phyloP scores from a whole-genome alignment of 1,140 invertebrate genomes.

The Orchestia grillus region DNA sequence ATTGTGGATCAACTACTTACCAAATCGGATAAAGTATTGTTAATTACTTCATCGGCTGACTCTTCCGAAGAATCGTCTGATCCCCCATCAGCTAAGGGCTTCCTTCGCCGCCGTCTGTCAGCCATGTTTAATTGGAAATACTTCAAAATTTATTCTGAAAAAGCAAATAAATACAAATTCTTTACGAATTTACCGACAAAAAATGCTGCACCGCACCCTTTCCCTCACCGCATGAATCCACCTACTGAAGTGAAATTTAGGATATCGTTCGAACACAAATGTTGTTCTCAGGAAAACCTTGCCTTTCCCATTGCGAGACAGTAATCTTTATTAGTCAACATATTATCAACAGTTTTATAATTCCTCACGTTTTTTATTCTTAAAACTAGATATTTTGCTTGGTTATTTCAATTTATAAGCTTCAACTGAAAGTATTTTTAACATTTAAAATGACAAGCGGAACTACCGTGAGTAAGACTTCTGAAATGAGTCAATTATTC shows the following conservation, averaged over 20 bases:
- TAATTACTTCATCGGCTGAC: slow-evolving; percentile 7
- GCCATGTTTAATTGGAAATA: not conserved
- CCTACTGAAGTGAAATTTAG: not conserved
- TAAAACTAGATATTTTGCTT: too few species aligned
- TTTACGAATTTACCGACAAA: not conserved
- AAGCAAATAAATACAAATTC: not conserved
- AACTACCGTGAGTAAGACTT: too few species aligned
- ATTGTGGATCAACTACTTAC: not conserved
- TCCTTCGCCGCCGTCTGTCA: slow-evolving; percentile 12
- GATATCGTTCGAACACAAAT: not conserved
- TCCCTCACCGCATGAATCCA: not conserved
- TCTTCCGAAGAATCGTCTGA: slow-evolving; percentile 13
- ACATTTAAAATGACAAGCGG: too few species aligned
- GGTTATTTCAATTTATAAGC: too few species aligned
- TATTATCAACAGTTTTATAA: too few species aligned
- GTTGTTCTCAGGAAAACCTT: not conserved
- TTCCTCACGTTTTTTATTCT: too few species aligned
- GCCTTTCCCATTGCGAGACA: not conserved
- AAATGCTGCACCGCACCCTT: not conserved
- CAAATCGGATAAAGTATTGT: not conserved
- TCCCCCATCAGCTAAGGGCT: not conserved
- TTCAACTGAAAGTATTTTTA: too few species aligned
- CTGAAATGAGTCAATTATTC: too few species aligned
- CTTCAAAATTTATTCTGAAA: not conserved
- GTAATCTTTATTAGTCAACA: too few species aligned